Conservation (phyloP, 2,113 vertebrate species). For the Equus quagga region DNA sequence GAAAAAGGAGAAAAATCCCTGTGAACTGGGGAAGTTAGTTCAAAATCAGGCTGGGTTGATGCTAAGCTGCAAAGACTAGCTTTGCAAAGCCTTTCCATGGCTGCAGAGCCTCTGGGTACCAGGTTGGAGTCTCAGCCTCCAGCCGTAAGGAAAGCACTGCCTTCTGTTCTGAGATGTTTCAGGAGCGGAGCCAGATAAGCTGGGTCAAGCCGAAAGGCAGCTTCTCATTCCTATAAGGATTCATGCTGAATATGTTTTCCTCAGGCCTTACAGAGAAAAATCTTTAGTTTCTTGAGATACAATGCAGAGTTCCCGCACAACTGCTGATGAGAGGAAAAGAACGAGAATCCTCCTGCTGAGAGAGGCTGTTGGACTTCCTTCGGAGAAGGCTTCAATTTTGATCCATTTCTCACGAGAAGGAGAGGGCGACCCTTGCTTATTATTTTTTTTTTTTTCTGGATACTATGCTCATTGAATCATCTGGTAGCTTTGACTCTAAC, state of each 20-base stretch:
- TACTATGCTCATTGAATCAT: neutral
- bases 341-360: neutral
- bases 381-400: neutral
- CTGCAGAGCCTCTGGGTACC: neutral
- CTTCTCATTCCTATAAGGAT: neutral
- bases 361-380: neutral
- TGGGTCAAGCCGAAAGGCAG: neutral
- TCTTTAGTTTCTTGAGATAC: neutral
- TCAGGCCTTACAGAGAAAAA: neutral
- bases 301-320: neutral
- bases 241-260: neutral
- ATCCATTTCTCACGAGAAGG: neutral
- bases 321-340: neutral
- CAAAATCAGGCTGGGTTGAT: neutral
- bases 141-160: neutral
- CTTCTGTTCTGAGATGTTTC: neutral
- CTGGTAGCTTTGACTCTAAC: neutral
- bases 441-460: neutral
- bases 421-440: neutral
- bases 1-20: neutral
- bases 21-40: neutral
- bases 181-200: neutral
- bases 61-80: neutral
- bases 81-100: neutral
- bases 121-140: neutral